Base-by-base conservation (phyloP, 2,888 invertebrate species). In the Caenorhabditis angaria region DNA sequence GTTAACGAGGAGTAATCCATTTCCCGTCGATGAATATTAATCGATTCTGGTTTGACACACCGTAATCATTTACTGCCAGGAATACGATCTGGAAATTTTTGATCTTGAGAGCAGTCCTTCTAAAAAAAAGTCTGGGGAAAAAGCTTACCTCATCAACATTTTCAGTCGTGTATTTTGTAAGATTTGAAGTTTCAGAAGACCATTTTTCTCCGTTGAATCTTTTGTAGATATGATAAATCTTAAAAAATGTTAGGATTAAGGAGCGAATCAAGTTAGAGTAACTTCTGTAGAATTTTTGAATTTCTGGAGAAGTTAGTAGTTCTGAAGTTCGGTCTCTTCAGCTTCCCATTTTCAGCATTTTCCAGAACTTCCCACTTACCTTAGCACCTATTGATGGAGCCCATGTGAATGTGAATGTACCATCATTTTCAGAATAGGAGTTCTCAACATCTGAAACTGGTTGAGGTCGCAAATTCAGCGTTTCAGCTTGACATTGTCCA, bases 151-250 rank as follows among this genome's bases (percentile, higher is more conserved):
- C 73, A 62, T 77, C 68, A 22, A 59, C 54, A 50, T 62, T 29
- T 5, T 24, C 14, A 2, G 68, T 10, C 51, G 12, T 25, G 55
- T 56, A 5, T 65, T 58, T 10, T 24, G 65, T 28, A 14, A 22
- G 1, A 20, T 20, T 29, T 6, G 27, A 50, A 51, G 18, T 6
- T 1, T 50, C 47, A 12, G 67, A 61, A 5, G 12, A 48, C 76
- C 76, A 77, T n/a, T 51, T 10, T 20, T 32, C 29, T 0, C 35
- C 18, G n/a, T 14, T 10, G 10, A 47, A 55, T n/a, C 70, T 29
- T 35, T 48, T 59, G 41, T 70, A 77, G 10, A 77, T 58, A 56
- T 77, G 70, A 47, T 68, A 73, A 14, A 69, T 48, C 74, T 75
- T 25, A 29, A 64, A 41, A n/a, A 32, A 32, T 18, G 12, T 24